Conservation (phyloP, 1,140 invertebrate species). For the Drosophila punjabiensis region DNA sequence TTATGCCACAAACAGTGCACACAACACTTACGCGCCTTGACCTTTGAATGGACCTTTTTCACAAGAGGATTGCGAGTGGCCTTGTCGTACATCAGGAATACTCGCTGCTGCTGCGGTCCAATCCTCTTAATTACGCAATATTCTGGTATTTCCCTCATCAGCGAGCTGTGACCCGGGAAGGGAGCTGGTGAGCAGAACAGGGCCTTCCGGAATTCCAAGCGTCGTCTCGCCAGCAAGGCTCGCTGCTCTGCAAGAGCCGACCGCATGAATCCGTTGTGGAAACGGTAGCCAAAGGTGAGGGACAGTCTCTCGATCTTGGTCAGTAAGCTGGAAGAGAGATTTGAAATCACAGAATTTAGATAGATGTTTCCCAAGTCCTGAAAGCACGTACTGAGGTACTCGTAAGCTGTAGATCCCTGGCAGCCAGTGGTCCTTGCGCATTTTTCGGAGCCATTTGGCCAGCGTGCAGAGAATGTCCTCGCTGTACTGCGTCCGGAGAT, state of each 20-base stretch:
- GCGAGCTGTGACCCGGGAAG: not conserved
- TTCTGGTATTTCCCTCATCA: accelerated
- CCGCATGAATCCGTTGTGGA: constrained; percentile 36
- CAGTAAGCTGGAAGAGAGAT: not conserved
- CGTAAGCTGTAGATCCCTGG: constrained; percentile 31
- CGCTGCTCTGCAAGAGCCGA: constrained; percentile 15
- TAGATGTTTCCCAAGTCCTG: not conserved
- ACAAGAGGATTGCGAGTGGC: not conserved
- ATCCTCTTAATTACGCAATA: not conserved
- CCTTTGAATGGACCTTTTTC: not conserved
- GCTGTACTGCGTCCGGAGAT: constrained; percentile 19
- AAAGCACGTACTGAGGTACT: constrained; percentile 6
- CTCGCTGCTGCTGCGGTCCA: constrained; percentile 3
- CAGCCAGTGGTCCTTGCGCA: not conserved
- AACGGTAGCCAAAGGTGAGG: constrained; percentile 28
- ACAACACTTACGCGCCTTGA: constrained; percentile 3
- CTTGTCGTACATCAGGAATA: constrained; percentile 8
- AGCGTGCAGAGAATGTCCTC: constrained; percentile 39
- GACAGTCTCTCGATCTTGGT: constrained; percentile 19
- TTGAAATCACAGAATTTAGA: not conserved
- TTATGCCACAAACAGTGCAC: too few species aligned
- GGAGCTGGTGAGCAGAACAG: not conserved
- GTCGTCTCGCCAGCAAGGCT: not conserved
- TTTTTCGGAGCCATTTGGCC: not conserved
- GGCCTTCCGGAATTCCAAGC: not conserved